Evolutionary conservation across 2,888 invertebrate genomes (phyloP).

Genomic region (Ommatoiulus sabulosus): DNA sequence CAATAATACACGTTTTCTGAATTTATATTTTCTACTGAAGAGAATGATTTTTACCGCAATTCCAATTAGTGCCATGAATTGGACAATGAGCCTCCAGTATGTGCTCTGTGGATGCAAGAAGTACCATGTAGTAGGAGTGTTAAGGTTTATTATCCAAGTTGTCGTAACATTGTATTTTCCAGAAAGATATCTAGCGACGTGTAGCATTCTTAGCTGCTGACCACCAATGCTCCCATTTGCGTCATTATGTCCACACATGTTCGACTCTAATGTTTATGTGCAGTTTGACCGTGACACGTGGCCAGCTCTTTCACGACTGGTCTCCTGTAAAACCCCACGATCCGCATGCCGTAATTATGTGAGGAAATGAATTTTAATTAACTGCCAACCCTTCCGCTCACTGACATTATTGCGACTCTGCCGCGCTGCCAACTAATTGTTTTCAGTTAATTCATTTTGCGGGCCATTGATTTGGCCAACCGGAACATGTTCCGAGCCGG

Average conservation of each 20-base stretch:
- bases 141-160: too few species aligned
- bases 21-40: too few species aligned
- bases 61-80: too few species aligned
- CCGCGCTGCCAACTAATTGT: slow-evolving; percentile 19
- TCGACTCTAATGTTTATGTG: not conserved
- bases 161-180: too few species aligned
- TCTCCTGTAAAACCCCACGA: not conserved
- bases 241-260: not conserved
- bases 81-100: too few species aligned
- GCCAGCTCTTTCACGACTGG: too few species aligned
- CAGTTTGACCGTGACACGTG: not conserved
- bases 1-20: too few species aligned
- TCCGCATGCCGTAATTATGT: not conserved
- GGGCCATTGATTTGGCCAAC: slow-evolving; percentile 4
- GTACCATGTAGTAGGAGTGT: too few species aligned
- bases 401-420: not conserved
- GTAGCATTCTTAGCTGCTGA: not conserved
- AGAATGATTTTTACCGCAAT: too few species aligned
- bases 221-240: not conserved
- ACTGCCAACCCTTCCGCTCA: not conserved
- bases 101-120: too few species aligned
- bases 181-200: too few species aligned
- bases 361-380: slow-evolving; percentile 12
- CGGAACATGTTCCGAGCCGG: not conserved
- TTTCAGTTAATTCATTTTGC: not conserved